Base-by-base conservation (phyloP, 2,888 invertebrate genomes). In the Nomada ruficornis region DNA sequence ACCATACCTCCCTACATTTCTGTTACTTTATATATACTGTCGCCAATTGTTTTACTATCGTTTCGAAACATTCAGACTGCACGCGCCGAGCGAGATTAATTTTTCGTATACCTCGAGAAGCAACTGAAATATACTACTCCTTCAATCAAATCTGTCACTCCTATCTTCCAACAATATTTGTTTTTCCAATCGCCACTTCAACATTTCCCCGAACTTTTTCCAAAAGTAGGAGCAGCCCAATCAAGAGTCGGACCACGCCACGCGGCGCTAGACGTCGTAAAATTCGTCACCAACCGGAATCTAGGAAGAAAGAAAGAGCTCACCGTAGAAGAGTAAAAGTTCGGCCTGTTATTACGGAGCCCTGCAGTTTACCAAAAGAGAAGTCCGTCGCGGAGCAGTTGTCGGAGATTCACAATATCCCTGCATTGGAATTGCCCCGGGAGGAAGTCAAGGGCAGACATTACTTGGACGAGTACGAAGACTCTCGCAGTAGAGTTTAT, bases 401-500 rank as follows among this genome's bases (percentile, higher is more conserved):
- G 62, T 59, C 77, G 3, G n/a, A 11, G 57, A 57, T 83, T 5
- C 59, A 87, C 9, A 60, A 23, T 11, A 13, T 42, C 9, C 26
- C 74, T 1, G 2, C 55, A n/a, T n/a, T 44, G 23, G 9, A 70
- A 65, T 63, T 75, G 60, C 47, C 18, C 13, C 67, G 82, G 20
- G 13, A 74, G 23, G 47, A 18, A 59, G 15, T 47, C n/a, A 54
- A 18, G 29, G 60, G 64, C 23, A 71, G 50, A 23, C 18, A 47
- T 60, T 54, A 47, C 18, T 55, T 63, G 23, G 63, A 80, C 20
- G 20, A 79, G 57, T 13, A 57, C 47, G 29, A 69, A 29, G 26
- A 55, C 3, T 29, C 63, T n/a, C 67, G 13, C 10, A 29, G 11
- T 10, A 70, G 78, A 62, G 36, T 78, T 81, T 87, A 87, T 75